These are phyloP conservation scores for Petrolisthes manimaculis DNA, from an alignment of 2,888 invertebrate genomes.

Conservation along the genomic window DNA sequence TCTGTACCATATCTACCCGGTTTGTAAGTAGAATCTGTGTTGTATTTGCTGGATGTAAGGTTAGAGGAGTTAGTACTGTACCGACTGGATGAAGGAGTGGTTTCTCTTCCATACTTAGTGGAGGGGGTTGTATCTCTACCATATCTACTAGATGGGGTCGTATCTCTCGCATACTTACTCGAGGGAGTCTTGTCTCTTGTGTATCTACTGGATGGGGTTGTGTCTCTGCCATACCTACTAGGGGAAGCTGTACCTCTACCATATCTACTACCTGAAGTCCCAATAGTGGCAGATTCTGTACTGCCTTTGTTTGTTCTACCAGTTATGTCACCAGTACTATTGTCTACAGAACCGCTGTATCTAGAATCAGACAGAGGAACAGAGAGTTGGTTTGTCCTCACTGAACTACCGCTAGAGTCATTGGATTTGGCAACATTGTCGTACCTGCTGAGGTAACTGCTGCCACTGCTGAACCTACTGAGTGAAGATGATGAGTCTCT, in stretches of 20 bases:
- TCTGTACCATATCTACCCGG: not conserved
- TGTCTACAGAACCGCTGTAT: too few relatives aligned
- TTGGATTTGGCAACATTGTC: not conserved
- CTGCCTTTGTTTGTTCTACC: not conserved
- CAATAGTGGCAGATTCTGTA: not conserved
- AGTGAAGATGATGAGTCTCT: conserved; percentile 37
- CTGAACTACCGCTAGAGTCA: conserved; percentile 19
- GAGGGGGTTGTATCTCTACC: not conserved
- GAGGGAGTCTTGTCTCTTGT: not conserved
- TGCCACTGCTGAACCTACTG: conserved; percentile 22
- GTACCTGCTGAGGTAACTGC: conserved; percentile 50
- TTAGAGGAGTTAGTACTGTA: not conserved
- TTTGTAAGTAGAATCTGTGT: not conserved
- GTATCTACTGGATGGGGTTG: not conserved
- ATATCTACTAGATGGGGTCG: conserved; percentile 6
- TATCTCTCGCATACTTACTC: not conserved
- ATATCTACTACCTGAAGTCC: not conserved
- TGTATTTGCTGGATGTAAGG: not conserved
- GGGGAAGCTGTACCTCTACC: not conserved
- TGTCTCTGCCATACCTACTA: not conserved
- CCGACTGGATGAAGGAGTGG: not conserved
- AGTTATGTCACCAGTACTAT: too few relatives aligned
- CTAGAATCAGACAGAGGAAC: too few relatives aligned
- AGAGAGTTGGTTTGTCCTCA: not conserved
- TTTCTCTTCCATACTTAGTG: not conserved